Base-by-base conservation (phyloP, 2,113 vertebrate genomes). In the Cynoglossus semilaevis region DNA sequence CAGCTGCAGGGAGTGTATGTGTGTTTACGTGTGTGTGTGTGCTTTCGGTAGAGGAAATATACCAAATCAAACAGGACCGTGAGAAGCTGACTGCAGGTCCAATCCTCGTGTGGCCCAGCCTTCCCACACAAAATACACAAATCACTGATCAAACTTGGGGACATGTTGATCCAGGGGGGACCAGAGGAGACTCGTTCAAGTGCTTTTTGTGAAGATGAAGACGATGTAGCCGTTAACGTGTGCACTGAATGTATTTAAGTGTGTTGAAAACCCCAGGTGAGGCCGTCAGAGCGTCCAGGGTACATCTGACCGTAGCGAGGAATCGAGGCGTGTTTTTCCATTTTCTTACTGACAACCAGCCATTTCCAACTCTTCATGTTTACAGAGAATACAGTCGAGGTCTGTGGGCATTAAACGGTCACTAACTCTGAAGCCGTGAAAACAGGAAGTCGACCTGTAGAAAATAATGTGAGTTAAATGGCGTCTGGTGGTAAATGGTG, bases 181-280 rank as follows among this genome's bases (percentile, higher is more conserved):
- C 34, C 37, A 46, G 36, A 37, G 69, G 61, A 57, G 45, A 67
- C 18, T 29, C 45, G 69, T 68, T 41, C 44, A 53, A 70, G 74
- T 76, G 75, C 46, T 60, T 77, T 74, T 69, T 47, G 70, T 84
- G 74, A 43, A 49, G 64, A 70, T 76, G 78, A 62, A 72, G 67
- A 69, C 82, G 85, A 80, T 77, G 13, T 40, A 29, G 38, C 14
- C 12, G 14, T 11, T 41, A 13, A 81, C 60, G 51, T 65, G 49
- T 84, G 48, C 51, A 19, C 72, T 77, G 81, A 85, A 88, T 86
- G 84, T 84, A 78, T 63, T 77, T 77, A 54, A 70, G 58, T 56
- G 63, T 76, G 53, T 19, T 18, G 13, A 15, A n/a, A 59, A 73
- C 58, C 53, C 36, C 48, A 19, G 49, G 70, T 69, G 8, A 35